Base-by-base conservation (phyloP, 2,888 invertebrate species). In the Adineta ricciae region DNA sequence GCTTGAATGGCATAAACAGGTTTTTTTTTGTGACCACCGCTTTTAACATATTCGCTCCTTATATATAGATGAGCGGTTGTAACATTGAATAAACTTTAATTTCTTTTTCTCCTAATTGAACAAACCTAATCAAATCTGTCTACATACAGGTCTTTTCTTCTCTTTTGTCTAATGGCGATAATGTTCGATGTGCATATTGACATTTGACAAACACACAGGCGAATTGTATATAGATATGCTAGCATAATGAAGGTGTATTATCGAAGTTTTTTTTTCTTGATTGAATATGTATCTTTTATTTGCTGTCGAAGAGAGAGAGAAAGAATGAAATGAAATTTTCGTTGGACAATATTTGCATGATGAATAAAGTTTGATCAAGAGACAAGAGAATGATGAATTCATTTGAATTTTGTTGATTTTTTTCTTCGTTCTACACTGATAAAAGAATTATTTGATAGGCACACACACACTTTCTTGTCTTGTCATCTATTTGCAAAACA, bases 21-120 rank as follows among this genome's bases (percentile, higher is more conserved):
- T 36, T 14, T 36, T 56, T 56, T 64, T 64, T 64, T 64, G 32
- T 64, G 64, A 64, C 19, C 32, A 64, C 19, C 32, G 32, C 64
- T 64, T 64, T 64, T 16, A 32, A 32, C 64, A 64, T 32, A 64
- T 36, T 32, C 64, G 19, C 32, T 64, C 64, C 32, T 36, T 64
- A 64, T 64, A 32, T 64, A 64, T 36, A 64, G 64, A 32, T 64
- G 64, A 64, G 32, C 64, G 64, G 3, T 14, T 64, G 19, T 64
- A 64, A 64, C 27, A 32, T 64, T 64, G 64, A 64, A 64, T 64
- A 64, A 32, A 64, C 64, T 64, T 64, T 64, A 64, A 64, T 64
- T 64, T 64, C 64, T 64, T 64, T 64, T 46, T 64, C 16, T 64
- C 32, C 3, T 32, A 64, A 64, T 64, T 64, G 64, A 64, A 64